These are phyloP conservation scores for Drosophila saltans DNA, from an alignment of 1,140 invertebrate genomes.

Conservation along the genomic window DNA sequence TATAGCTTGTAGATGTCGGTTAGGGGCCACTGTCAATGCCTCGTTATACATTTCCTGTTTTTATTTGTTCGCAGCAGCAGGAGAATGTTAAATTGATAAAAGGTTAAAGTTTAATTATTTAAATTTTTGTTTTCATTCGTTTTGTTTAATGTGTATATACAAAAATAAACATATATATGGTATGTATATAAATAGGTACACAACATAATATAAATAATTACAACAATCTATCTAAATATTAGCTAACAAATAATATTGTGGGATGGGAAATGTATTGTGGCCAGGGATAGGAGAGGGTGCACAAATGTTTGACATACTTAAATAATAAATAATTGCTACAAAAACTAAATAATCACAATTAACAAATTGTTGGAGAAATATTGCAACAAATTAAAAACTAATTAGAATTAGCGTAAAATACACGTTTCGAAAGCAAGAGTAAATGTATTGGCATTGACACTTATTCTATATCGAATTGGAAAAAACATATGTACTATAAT, in stretches of 20 bases:
- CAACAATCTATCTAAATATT: constrained; percentile 49
- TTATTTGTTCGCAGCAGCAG: constrained; percentile 15
- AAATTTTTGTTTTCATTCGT: constrained; percentile 7
- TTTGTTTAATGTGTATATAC: constrained; percentile 49
- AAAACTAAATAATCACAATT: constrained; percentile 80
- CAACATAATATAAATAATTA: constrained; percentile 42
- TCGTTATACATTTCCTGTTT: constrained; percentile 81
- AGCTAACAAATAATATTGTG: constrained; percentile 47
- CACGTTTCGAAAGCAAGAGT: constrained; percentile 42
- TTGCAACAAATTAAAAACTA: constrained; percentile 70
- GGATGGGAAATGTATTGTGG: neutral
- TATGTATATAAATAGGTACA: constrained; percentile 30
- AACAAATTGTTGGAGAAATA: constrained; percentile 62
- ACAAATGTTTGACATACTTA: constrained; percentile 53
- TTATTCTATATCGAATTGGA: constrained; percentile 52
- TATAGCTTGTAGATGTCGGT: constrained; percentile 34
- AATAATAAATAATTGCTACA: constrained; percentile 54
- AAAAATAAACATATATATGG: constrained; percentile 16
- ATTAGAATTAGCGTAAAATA: constrained; percentile 22
- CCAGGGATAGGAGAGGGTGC: neutral
- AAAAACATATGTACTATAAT: constrained; percentile 20
- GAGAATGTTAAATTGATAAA: constrained; percentile 33
- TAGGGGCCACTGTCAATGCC: constrained; percentile 72
- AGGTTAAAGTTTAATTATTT: constrained; percentile 36
- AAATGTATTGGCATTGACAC: constrained; percentile 54